These are phyloP conservation scores for Scolopax rusticola DNA, from an alignment of 2,797 vertebrate species.

Conservation along the genomic window DNA sequence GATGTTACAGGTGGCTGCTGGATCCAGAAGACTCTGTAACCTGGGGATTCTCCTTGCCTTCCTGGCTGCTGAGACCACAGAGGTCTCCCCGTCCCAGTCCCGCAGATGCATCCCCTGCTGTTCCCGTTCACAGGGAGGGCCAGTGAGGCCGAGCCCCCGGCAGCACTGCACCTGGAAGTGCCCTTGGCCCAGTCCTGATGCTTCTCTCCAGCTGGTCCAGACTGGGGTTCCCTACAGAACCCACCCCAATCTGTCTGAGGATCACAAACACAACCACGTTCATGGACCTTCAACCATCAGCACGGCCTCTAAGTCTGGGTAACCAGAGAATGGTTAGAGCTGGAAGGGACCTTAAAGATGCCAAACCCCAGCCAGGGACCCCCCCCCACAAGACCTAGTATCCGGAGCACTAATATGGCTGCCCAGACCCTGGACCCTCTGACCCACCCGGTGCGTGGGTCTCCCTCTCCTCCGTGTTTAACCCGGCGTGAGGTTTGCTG, in stretches of 20 bases:
- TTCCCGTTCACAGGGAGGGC: neutral
- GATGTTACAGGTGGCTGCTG: neutral
- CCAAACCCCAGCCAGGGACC: neutral
- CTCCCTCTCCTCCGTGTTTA: neutral
- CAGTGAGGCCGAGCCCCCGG: neutral
- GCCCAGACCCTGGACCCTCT: neutral
- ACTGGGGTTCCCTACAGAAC: neutral
- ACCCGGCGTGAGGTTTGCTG: neutral
- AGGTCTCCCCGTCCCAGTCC: neutral
- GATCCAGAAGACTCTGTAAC: neutral
- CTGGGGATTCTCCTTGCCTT: neutral
- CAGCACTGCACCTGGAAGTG: fast-evolving
- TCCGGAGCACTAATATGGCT: fast-evolving
- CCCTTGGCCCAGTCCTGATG: neutral
- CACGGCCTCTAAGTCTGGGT: neutral
- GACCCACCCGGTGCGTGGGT: fast-evolving
- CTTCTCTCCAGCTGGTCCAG: fast-evolving
- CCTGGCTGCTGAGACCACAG: neutral
- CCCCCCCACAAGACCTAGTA: neutral
- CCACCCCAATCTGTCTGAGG: neutral
- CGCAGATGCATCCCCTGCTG: fast-evolving
- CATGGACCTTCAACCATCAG: neutral
- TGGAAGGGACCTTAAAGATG: neutral
- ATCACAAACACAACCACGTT: neutral
- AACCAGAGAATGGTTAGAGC: neutral